Evolutionary conservation across 2,888 invertebrate genomes (phyloP).

Genomic region (Andrena fulva): DNA sequence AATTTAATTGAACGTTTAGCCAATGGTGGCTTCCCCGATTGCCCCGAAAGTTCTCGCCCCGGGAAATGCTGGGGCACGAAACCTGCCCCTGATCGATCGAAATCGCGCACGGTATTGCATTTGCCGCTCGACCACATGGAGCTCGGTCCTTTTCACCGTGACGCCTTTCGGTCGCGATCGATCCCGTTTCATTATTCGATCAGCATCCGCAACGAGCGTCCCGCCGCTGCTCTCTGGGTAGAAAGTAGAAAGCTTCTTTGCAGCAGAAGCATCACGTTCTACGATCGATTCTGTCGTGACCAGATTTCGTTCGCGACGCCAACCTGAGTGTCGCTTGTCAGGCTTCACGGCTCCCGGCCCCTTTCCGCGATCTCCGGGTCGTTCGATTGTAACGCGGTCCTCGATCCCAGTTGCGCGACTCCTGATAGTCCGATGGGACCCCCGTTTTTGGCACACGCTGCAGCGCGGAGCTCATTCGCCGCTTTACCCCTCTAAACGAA

Average conservation of each 20-base stretch:
- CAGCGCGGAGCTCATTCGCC: slow-evolving; percentile 1
- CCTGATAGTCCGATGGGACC: neutral
- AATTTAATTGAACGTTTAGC: slow-evolving; percentile 41
- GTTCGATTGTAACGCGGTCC: neutral
- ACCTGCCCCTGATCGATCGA: slow-evolving; percentile 34
- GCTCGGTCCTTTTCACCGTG: slow-evolving; percentile 15
- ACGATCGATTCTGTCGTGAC: slow-evolving; percentile 25
- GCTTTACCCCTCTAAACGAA: slow-evolving; percentile 2
- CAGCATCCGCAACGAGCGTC: neutral
- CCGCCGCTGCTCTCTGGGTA: no score
- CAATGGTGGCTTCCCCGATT: slow-evolving; percentile 16
- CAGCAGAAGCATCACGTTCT: slow-evolving; percentile 8
- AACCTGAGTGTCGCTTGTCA: neutral
- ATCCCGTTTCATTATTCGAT: slow-evolving; percentile 17
- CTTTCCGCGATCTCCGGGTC: neutral
- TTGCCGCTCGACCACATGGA: slow-evolving; percentile 39
- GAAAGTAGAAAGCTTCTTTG: no score
- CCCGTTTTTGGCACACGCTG: slow-evolving; percentile 17
- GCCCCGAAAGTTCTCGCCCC: slow-evolving; percentile 29
- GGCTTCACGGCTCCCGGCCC: neutral
- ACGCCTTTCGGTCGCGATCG: slow-evolving; percentile 35
- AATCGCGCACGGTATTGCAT: slow-evolving; percentile 44
- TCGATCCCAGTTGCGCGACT: neutral
- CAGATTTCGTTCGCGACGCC: slow-evolving; percentile 10
- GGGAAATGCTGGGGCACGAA: slow-evolving; percentile 24